Evolutionary conservation across 2,888 invertebrate genomes (phyloP).

Genomic region (Caenorhabditis angaria): DNA sequence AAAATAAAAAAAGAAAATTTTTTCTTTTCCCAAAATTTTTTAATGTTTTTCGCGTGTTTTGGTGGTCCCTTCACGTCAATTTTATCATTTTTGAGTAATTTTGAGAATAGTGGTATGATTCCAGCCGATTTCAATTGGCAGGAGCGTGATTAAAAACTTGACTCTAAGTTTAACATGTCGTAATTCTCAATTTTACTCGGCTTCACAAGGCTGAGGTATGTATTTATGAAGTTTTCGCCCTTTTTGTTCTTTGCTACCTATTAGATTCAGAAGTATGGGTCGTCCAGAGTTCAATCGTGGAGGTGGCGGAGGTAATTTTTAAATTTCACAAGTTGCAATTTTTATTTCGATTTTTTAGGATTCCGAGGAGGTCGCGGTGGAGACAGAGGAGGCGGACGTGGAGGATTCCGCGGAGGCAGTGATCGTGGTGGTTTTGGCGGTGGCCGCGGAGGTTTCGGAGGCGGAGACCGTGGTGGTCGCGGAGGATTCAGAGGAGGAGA

Average conservation of each 20-base stretch:
- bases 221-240: slow-evolving; percentile 19
- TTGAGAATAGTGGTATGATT: slow-evolving; percentile 51
- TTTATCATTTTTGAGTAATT: slow-evolving; percentile 41
- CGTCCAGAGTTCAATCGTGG: slow-evolving; percentile 63
- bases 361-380: slow-evolving; percentile 70
- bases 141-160: slow-evolving; percentile 44
- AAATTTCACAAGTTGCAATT: background rate
- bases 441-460: slow-evolving; percentile 50
- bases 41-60: slow-evolving; percentile 18
- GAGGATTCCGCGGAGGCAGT: slow-evolving; percentile 41
- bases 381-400: slow-evolving; percentile 37
- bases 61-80: slow-evolving; percentile 13
- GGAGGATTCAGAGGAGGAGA: slow-evolving; percentile 48
- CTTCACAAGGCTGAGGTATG: slow-evolving; percentile 43
- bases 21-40: slow-evolving; percentile 34
- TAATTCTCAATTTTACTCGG: slow-evolving; percentile 52
- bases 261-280: slow-evolving; percentile 55
- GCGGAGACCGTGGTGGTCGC: slow-evolving; percentile 46
- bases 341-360: slow-evolving; percentile 54
- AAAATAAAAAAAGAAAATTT: slow-evolving; percentile 14
- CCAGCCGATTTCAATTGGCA: slow-evolving; percentile 18
- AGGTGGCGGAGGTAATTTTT: slow-evolving; percentile 43
- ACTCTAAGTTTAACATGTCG: slow-evolving; percentile 34
- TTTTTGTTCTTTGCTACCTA: slow-evolving; percentile 9
- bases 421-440: slow-evolving; percentile 50